Evolutionary conservation across 2,797 vertebrate genomes (phyloP), one percentile per base, ranked within the genome.

Genomic region (Podarcis siculus): DNA sequence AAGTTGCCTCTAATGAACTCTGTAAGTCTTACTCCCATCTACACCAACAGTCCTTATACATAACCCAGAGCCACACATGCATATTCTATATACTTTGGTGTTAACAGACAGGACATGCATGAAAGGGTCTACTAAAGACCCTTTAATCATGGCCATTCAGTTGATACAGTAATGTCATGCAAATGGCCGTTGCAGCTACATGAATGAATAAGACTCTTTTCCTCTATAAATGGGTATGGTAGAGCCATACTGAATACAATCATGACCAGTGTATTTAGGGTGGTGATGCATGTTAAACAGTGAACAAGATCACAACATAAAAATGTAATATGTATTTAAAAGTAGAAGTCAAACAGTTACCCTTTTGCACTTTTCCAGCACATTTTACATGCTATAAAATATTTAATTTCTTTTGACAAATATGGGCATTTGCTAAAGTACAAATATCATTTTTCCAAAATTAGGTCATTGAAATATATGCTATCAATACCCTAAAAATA

Each of bases 371-470:
- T 67, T 32, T 72, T 23, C 37, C n/a, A 58, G 45, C 30, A 32
- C 32, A 79, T 15, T 55, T 79, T 32, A 23, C 23, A 6, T 83
- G 73, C 1, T 49, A 85, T 27, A 83, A 72, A 0, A 25, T 6
- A 89, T 61, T 86, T 82, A 55, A 79, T 45, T 71, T 89, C 35
- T 67, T 90, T 88, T 87, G 5, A 87, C 32, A 69, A 77, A 80
- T 17, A 49, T 17, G 10, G 72, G 78, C 30, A 79, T 35, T 15
- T 80, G 13, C 37, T 12, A 75, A 75, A 75, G 19, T 37, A 37
- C 64, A 30, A 13, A 64, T 32, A 85, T 8, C 32, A 78, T 45
- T 49, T 35, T 45, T 69, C 78, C 61, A 78, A 86, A 1, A 25
- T 42, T 25, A 87, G 13, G 3, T 0, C 27, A 90, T 45, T 61